phyloP scores from a whole-genome alignment of 1,140 invertebrate genomes.

The Zaprionus nigranus region DNA sequence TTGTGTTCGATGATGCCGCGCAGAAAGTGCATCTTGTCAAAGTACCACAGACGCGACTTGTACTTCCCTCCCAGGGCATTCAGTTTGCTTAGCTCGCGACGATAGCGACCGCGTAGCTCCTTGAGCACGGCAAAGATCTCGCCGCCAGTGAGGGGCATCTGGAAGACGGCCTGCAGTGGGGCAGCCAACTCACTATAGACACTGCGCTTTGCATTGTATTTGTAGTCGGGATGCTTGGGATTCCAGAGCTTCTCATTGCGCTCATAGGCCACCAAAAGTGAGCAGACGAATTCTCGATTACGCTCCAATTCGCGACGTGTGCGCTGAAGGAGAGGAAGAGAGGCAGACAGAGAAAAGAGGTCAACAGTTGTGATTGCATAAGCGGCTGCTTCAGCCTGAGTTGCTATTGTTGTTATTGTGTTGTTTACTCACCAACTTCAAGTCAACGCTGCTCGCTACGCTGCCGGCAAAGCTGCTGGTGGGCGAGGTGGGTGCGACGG shows the following conservation, averaged over 20 bases:
- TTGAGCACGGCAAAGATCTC: conserved; percentile 74
- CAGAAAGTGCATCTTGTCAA: conserved; percentile 70
- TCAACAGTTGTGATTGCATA: conserved; percentile 32
- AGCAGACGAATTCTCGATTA: conserved; percentile 66
- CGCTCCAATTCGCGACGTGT: conserved; percentile 70
- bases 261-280: conserved; percentile 66
- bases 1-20: conserved; percentile 72
- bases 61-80: conserved; percentile 57
- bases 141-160: conserved; percentile 56
- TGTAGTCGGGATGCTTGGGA: conserved; percentile 74
- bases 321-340: conserved; percentile 28
- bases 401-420: conserved; percentile 7
- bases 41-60: conserved; percentile 72
- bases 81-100: conserved; percentile 66
- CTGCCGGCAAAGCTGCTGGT: conserved; percentile 62
- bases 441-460: conserved; percentile 54
- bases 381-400: not conserved
- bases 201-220: conserved; percentile 75
- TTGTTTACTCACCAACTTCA: conserved; percentile 55
- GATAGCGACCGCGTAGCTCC: conserved; percentile 66
- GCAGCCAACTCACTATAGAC: conserved; percentile 66
- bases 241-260: conserved; percentile 77
- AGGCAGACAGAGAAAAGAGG: not conserved
- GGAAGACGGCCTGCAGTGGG: conserved; percentile 58
- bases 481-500: conserved; percentile 60